These are phyloP conservation scores for Chloropsis hardwickii DNA, from an alignment of 2,113 vertebrate genomes.

Conservation along the genomic window DNA sequence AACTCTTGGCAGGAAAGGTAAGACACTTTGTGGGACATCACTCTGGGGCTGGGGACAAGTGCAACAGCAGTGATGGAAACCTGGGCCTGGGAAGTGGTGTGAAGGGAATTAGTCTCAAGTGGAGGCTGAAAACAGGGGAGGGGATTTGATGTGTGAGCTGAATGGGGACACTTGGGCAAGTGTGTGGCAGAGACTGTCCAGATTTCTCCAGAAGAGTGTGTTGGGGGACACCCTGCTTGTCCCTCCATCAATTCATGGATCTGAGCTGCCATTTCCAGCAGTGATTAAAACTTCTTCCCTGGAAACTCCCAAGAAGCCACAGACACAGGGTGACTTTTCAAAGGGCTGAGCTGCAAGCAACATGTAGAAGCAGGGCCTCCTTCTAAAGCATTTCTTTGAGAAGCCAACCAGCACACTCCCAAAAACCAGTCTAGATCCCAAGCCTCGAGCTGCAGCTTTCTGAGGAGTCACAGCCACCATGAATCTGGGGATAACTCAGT, in stretches of 20 bases:
- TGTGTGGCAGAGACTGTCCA: not conserved
- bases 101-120: not conserved
- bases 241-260: not conserved
- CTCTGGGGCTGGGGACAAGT: not conserved
- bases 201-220: not conserved
- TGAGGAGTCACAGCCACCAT: not conserved
- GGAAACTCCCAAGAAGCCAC: not conserved
- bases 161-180: not conserved
- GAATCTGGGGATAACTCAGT: not conserved
- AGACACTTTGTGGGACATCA: not conserved
- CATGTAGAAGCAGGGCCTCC: not conserved
- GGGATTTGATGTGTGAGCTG: not conserved
- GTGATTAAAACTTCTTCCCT: not conserved
- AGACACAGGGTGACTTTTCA: not conserved
- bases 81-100: not conserved
- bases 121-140: not conserved
- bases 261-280: not conserved
- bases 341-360: not conserved
- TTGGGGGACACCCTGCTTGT: not conserved
- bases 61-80: not conserved
- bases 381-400: not conserved
- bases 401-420: not conserved
- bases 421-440: not conserved
- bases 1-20: conserved; percentile 83
- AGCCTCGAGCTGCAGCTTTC: not conserved